Evolutionary conservation across 2,113 vertebrate genomes (phyloP).

Genomic region (Xerus inauris): DNA sequence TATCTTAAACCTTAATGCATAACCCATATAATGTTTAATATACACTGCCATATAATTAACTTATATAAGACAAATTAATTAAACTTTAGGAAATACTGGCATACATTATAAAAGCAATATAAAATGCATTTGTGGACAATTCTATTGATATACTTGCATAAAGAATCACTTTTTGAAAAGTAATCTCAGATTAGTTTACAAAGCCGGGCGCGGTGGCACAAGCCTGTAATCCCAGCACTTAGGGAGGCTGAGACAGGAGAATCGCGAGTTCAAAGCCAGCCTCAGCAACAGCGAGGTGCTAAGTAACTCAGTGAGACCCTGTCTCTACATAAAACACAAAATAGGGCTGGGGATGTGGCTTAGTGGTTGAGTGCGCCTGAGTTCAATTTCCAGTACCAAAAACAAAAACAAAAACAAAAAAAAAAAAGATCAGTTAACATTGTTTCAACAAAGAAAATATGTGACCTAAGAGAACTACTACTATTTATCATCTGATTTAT

Average conservation of each 20-base stretch:
- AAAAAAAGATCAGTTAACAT: neutral
- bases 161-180: neutral
- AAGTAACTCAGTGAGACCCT: no score
- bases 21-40: neutral
- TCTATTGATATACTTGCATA: neutral
- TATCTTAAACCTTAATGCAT: neutral
- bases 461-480: neutral
- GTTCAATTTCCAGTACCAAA: no score
- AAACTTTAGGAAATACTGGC: neutral
- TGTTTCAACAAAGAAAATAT: neutral
- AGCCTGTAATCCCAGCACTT: no score
- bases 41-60: neutral
- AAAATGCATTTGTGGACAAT: neutral
- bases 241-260: no score
- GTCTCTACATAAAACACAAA: no score
- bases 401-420: no score
- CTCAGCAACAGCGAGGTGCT: no score
- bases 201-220: no score
- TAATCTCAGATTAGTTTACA: neutral
- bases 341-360: no score
- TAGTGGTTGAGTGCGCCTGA: no score
- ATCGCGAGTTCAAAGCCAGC: no score
- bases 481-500: neutral
- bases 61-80: neutral
- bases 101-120: neutral